Conservation (phyloP, 1,140 invertebrate genomes). For the Caerostris extrusa region DNA sequence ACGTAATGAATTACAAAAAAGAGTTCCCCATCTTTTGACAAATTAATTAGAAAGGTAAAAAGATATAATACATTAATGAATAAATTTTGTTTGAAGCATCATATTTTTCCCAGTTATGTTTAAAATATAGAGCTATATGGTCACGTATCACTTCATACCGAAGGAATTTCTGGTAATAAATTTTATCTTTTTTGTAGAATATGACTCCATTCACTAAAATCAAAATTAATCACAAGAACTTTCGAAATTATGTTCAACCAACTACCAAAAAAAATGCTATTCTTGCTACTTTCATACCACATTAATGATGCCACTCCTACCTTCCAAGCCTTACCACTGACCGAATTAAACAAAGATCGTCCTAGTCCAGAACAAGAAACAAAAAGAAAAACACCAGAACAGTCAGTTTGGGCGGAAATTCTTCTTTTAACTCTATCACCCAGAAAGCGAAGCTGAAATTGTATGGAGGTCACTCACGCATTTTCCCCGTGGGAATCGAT, state of each 20-base stretch:
- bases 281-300: not conserved
- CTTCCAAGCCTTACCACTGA: constrained; percentile 48
- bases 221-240: not conserved
- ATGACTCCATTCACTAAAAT: constrained; percentile 4
- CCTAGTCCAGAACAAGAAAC: constrained; percentile 48
- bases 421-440: constrained; percentile 60
- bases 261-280: not conserved
- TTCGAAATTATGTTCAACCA: not conserved
- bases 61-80: too few species aligned
- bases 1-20: too few species aligned
- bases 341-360: constrained; percentile 72
- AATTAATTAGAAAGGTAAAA: too few species aligned
- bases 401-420: constrained; percentile 60
- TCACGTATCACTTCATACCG: not conserved
- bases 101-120: not conserved
- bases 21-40: too few species aligned
- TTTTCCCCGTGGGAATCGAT: constrained; percentile 58
- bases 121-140: not conserved
- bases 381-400: constrained; percentile 25
- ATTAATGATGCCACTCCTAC: constrained; percentile 55
- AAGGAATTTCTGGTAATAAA: not conserved
- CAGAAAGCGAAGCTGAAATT: constrained; percentile 5
- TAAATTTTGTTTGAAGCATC: not conserved
- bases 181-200: not conserved
- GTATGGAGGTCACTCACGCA: constrained; percentile 71